Base-by-base conservation (phyloP, 1,140 invertebrate genomes). In the Forficula auricularia region DNA sequence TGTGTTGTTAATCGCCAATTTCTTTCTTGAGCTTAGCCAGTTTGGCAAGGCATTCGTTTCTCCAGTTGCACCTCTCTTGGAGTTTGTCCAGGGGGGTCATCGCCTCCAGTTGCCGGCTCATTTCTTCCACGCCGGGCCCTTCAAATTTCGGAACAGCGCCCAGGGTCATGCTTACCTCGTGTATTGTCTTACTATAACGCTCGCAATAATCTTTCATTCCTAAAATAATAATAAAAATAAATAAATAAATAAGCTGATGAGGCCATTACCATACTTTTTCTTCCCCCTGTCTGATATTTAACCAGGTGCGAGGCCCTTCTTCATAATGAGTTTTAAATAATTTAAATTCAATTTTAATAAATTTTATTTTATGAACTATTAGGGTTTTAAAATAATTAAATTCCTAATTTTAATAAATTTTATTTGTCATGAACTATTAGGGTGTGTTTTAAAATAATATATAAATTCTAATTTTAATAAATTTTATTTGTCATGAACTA, bases 21-120 rank as follows among this genome's bases (percentile, higher is more conserved):
- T 87, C 71, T 51, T 73, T 78, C 57, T 92, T 94, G 18, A 94
- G 61, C 48, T 81, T 64, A 6, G 86, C 77, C 8, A 95, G 62
- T 42, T 82, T 76, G 0, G 81, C 82, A 8, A 96, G 66, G 45
- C 82, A 80, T 18, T 72, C 67, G 56, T 95, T 88, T 30, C 90
- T 66, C 84, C 88, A 94, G 2, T 66, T 68, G 33, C 87, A 66
- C 45, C 84, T 61, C 43, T 83, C 73, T 33, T 67, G 67, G 14
- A 94, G 61, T 53, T 77, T 71, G 19, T 85, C 72, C 12, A 90
- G 49, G 0, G 88, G 83, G 15, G 82, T 74, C 54, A 75, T 72
- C 10, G 67, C 63, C 46, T 77, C 75, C 18, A 92, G 57, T 52
- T 88, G 76, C 18, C 78, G 57, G 45, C 72, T 71, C 40, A 77